Conservation (phyloP, 2,888 invertebrate species). For the Scaptomyza tumidula region DNA sequence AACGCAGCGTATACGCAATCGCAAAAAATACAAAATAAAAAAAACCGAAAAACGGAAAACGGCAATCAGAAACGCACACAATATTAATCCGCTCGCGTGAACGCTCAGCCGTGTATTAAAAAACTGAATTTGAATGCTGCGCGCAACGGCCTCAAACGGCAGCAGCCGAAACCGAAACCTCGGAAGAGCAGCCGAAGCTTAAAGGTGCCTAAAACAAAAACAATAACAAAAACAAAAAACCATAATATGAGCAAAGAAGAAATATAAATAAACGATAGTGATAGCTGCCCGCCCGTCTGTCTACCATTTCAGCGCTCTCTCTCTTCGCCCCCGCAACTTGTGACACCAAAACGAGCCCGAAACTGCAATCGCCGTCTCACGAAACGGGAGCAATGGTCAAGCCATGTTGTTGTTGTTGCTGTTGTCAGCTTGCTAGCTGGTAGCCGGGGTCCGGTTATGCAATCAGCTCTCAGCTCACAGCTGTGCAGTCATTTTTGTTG, state of each 20-base stretch:
- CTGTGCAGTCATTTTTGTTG: constrained; percentile 34
- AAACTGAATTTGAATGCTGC: constrained; percentile 68
- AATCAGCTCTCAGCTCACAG: constrained; percentile 55
- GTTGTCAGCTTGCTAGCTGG: constrained; percentile 35
- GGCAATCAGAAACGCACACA: constrained; percentile 38
- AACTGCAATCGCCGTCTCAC: constrained; percentile 64
- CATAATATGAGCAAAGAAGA: constrained; percentile 5
- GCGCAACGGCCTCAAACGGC: constrained; percentile 29
- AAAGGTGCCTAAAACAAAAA: constrained; percentile 62
- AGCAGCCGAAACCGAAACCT: constrained; percentile 34
- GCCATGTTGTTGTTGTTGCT: constrained; percentile 15
- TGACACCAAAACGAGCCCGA: constrained; percentile 72
- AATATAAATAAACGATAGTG: constrained; percentile 35
- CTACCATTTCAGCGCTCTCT: constrained; percentile 1
- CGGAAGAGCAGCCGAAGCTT: constrained; percentile 61
- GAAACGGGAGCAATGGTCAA: constrained; percentile 70
- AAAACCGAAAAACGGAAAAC: constrained; percentile 5
- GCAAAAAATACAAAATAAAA: no score
- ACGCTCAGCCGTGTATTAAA: constrained; percentile 76
- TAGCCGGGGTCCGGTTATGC: constrained; percentile 74
- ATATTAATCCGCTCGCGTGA: constrained; percentile 64
- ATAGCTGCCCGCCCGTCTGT: constrained; percentile 6
- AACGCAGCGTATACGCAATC: constrained; percentile 65
- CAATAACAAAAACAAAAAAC: constrained; percentile 9
- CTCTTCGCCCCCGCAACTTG: constrained; percentile 44